These are phyloP conservation scores for Chrysolina haemoptera DNA, from an alignment of 2,888 invertebrate species.

Conservation along the genomic window DNA sequence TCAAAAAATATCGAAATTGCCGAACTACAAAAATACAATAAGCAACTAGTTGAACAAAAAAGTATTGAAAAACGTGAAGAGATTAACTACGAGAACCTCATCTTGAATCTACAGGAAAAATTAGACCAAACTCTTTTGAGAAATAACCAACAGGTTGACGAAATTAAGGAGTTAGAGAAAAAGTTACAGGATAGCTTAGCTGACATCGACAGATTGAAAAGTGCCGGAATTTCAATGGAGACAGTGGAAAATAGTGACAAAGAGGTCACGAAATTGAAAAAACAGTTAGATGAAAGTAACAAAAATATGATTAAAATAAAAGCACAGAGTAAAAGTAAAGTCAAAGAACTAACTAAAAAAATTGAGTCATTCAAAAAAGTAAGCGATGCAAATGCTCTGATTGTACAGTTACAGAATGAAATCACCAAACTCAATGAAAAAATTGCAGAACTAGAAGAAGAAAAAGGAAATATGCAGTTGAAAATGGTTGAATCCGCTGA, in stretches of 20 bases:
- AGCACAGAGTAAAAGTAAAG: slow-evolving; percentile 79
- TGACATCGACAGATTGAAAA: slow-evolving; percentile 49
- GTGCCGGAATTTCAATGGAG: slow-evolving; percentile 42
- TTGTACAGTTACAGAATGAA: slow-evolving; percentile 77
- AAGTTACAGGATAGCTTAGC: slow-evolving; percentile 54
- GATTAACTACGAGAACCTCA: slow-evolving; percentile 44
- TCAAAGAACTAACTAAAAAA: slow-evolving; percentile 84
- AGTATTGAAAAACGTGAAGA: slow-evolving; percentile 43
- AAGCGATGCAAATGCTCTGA: slow-evolving; percentile 79
- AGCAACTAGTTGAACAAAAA: slow-evolving; percentile 47
- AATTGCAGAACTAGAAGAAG: slow-evolving; percentile 86
- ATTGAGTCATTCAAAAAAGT: slow-evolving; percentile 78
- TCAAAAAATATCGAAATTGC: slow-evolving; percentile 61
- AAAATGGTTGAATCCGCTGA: slow-evolving; percentile 81
- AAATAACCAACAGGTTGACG: slow-evolving; percentile 48
- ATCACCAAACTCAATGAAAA: slow-evolving; percentile 79
- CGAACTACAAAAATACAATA: slow-evolving; percentile 56
- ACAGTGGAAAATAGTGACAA: slow-evolving; percentile 54
- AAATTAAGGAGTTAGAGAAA: slow-evolving; percentile 55
- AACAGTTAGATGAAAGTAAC: slow-evolving; percentile 82
- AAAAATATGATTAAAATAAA: slow-evolving; percentile 85
- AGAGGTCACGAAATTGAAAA: slow-evolving; percentile 74
- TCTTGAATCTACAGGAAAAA: slow-evolving; percentile 44
- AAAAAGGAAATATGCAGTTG: slow-evolving; percentile 92
- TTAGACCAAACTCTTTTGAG: slow-evolving; percentile 46